These are phyloP conservation scores for Anguilla pacifica DNA, from an alignment of 2,797 vertebrate genomes.

Conservation along the genomic window DNA sequence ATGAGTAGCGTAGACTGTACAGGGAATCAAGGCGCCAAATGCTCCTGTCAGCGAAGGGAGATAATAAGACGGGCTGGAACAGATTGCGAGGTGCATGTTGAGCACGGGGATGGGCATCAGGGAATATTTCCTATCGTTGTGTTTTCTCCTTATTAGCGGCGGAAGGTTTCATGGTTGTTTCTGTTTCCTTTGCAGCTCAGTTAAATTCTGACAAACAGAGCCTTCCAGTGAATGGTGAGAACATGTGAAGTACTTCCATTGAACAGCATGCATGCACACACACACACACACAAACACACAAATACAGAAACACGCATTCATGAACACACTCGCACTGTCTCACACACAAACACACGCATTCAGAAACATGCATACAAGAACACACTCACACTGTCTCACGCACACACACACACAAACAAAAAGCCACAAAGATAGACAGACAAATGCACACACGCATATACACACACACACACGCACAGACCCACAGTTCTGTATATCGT, in stretches of 20 bases:
- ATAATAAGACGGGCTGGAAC: neutral
- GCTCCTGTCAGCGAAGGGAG: neutral
- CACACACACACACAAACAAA: neutral
- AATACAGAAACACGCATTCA: neutral
- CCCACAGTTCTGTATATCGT: neutral
- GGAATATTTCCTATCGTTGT: neutral
- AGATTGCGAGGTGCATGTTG: neutral
- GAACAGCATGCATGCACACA: neutral
- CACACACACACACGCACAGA: slow-evolving; percentile 8
- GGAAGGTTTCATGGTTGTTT: neutral
- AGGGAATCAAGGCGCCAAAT: neutral
- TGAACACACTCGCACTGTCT: neutral
- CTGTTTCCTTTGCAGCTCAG: slow-evolving; percentile 48
- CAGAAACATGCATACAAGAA: neutral
- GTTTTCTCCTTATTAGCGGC: neutral
- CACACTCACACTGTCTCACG: neutral
- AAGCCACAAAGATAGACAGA: neutral
- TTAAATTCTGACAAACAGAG: slow-evolving; percentile 23
- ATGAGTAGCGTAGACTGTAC: neutral
- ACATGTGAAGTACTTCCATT: neutral
- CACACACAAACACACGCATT: neutral
- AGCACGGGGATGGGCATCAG: neutral
- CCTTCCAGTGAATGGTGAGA: slow-evolving; percentile 21
- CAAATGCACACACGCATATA: neutral
- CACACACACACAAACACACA: neutral